These are phyloP conservation scores for Oxyscelio sp. DNA, from an alignment of 2,888 invertebrate species.

Conservation along the genomic window DNA sequence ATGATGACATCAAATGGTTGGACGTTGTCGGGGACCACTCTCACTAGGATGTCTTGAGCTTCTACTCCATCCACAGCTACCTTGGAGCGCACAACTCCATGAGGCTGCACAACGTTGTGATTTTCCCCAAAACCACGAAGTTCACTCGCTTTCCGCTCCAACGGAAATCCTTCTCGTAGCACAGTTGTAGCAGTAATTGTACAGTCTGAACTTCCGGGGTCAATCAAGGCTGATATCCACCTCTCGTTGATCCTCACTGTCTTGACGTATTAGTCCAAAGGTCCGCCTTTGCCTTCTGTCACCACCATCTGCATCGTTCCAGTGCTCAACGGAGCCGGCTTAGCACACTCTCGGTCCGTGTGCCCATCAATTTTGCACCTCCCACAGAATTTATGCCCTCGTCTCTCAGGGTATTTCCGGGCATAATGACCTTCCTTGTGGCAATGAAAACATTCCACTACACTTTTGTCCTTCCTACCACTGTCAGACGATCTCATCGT, in stretches of 20 bases:
- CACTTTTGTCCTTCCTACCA: too few species aligned
- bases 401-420: constrained; percentile 19
- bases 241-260: background rate
- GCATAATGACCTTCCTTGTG: constrained; percentile 9
- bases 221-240: constrained; percentile 53
- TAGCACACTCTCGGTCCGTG: constrained; percentile 9
- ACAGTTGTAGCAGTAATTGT: constrained; percentile 68
- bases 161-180: constrained; percentile 7
- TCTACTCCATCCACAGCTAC: constrained; percentile 3
- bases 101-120: constrained; percentile 11
- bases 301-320: constrained; percentile 6
- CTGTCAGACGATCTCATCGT: too few species aligned
- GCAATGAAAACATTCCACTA: constrained; percentile 24
- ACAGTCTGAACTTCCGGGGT: constrained; percentile 73
- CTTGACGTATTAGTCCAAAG: constrained; percentile 32
- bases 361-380: constrained; percentile 20
- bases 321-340: background rate
- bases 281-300: background rate
- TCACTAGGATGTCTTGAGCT: too few species aligned
- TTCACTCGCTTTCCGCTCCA: background rate
- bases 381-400: background rate
- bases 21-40: constrained; percentile 30
- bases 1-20: constrained; percentile 19
- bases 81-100: background rate
- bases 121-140: constrained; percentile 2